Evolutionary conservation across 2,797 vertebrate species (phyloP).

Genomic region (Salarias fasciatus): DNA sequence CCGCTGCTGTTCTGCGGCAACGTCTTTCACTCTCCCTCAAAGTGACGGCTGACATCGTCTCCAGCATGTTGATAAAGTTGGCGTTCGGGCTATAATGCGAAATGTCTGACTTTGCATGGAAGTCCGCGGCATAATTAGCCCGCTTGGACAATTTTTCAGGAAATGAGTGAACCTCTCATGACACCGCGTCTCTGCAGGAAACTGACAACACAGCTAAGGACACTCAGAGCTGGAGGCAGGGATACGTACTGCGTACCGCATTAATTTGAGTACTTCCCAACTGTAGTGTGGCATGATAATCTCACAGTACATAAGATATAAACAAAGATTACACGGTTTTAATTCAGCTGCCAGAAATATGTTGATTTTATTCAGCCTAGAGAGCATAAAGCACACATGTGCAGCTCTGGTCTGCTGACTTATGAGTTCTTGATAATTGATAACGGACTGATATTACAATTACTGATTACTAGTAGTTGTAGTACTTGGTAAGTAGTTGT

Average conservation of each 20-base stretch:
- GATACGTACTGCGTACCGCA: slow-evolving; percentile 3
- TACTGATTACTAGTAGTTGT: no score
- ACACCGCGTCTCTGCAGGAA: slow-evolving; percentile 30
- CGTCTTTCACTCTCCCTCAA: slow-evolving; percentile 47
- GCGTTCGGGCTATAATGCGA: slow-evolving; percentile 25
- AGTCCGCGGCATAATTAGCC: slow-evolving; percentile 44
- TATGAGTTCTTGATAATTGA: neutral
- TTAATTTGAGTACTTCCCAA: slow-evolving; percentile 27
- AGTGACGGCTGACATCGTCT: slow-evolving; percentile 53
- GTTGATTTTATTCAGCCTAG: neutral
- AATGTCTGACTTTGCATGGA: slow-evolving; percentile 25
- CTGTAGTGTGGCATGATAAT: slow-evolving; percentile 1
- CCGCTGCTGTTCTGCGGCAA: slow-evolving; percentile 45
- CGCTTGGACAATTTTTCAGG: slow-evolving; percentile 27
- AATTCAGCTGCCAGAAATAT: slow-evolving; percentile 1
- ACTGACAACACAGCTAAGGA: slow-evolving; percentile 21
- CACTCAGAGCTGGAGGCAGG: slow-evolving; percentile 8
- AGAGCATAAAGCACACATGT: no score
- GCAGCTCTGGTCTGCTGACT: neutral
- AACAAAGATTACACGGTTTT: slow-evolving; percentile 9
- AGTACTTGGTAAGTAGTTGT: no score
- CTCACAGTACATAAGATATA: neutral
- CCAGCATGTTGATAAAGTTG: slow-evolving; percentile 51
- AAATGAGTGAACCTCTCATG: slow-evolving; percentile 26
- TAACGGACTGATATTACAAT: no score